Percentiles rank a stretch among this genome's conserved stretches.
Evolutionary conservation across 2,113 vertebrate species (phyloP).

Genomic region (Fulica atra): DNA sequence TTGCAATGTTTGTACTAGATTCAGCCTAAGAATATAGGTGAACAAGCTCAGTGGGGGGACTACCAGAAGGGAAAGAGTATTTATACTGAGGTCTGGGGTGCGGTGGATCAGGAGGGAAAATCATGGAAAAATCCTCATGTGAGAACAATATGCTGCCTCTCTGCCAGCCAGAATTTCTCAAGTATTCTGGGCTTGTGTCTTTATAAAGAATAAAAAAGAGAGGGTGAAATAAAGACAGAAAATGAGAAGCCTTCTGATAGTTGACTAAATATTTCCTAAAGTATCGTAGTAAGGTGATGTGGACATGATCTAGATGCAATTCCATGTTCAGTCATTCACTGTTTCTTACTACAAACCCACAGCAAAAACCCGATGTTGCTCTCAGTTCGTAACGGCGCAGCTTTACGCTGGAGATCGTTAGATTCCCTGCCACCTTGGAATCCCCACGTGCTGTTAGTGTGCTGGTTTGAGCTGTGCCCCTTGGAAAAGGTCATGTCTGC

Average conservation of each 20-base stretch:
- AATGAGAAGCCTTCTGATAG: background rate
- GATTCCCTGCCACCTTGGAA: background rate
- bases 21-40: background rate
- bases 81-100: background rate
- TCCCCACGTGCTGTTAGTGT: background rate
- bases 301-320: background rate
- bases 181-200: background rate
- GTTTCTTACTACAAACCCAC: background rate
- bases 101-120: background rate
- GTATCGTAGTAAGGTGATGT: background rate
- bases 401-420: background rate
- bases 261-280: background rate
- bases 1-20: background rate
- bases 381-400: background rate
- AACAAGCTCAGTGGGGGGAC: background rate
- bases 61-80: background rate
- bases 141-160: background rate
- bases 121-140: background rate
- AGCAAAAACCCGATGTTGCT: background rate
- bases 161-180: background rate
- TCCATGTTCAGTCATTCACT: background rate
- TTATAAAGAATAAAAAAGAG: background rate
- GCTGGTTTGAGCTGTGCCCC: background rate
- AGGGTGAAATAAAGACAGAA: no score
- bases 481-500: constrained; percentile 20